Conservation (phyloP, 2,797 vertebrate genomes). For the Cynodonichthys magdalenae region DNA sequence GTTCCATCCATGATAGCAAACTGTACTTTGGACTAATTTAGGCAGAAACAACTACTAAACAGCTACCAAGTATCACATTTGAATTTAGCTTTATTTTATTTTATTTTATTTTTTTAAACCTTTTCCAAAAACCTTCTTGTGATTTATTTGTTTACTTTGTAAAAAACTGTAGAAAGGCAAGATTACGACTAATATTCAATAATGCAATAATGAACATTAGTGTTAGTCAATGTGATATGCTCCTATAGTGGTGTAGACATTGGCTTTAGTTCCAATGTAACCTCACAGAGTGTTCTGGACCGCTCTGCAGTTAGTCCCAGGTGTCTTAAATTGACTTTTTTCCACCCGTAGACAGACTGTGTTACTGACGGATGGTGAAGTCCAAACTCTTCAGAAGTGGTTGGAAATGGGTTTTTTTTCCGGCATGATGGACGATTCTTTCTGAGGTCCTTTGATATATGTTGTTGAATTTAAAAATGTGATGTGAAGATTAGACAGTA, state of each 20-base stretch:
- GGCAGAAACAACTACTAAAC: not conserved
- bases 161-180: not conserved
- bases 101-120: too few species aligned
- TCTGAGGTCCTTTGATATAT: too few species aligned
- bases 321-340: not conserved
- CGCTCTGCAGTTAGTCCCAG: not conserved
- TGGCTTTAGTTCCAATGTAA: not conserved
- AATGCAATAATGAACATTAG: not conserved
- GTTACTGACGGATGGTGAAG: too few species aligned
- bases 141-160: not conserved
- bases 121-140: not conserved
- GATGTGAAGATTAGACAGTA: not conserved
- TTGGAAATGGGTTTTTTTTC: not conserved
- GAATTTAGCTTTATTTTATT: not conserved
- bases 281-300: not conserved
- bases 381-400: not conserved
- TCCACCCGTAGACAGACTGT: not conserved
- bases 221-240: not conserved
- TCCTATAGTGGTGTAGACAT: not conserved
- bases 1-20: not conserved
- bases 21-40: not conserved
- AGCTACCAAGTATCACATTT: not conserved
- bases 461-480: too few species aligned
- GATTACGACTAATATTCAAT: not conserved
- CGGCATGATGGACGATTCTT: too few species aligned